Evolutionary conservation across 2,888 invertebrate genomes (phyloP), one percentile per base, ranked within the genome.

Genomic region (Lasius platythorax): DNA sequence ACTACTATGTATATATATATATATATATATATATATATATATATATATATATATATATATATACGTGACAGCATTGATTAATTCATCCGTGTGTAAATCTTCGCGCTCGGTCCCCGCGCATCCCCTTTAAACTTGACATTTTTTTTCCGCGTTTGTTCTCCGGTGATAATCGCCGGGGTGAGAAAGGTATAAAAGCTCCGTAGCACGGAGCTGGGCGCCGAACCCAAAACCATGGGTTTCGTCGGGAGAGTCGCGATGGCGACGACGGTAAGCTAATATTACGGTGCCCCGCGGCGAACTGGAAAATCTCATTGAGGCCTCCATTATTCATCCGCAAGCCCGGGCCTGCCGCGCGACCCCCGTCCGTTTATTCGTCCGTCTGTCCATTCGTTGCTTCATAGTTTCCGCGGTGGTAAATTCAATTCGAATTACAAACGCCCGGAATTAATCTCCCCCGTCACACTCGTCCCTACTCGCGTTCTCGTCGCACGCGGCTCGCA

Each of bases 231-330:
- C 70, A 33, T 43, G 78, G 40, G 61, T 67, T 78, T 74, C 87
- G 83, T 86, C 85, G 33, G 43, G n/a, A n/a, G 79, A 79, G 79
- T 79, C 73, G 78, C 87, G 90, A 89, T 91, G 92, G 91, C 89
- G 91, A 90, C 91, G 92, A 90, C 91, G 92, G 92, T 93, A 93
- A 94, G 94, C 94, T 94, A 95, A 95, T 95, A 95, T 95, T 93
- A 92, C 93, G 94, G 92, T 93, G 91, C 92, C 95, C 95, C 94
- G 94, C 93, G 93, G 95, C 93, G 95, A 93, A 90, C 92, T 94
- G 93, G 94, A 94, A 95, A 94, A 95, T 94, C 94, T 95, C 94
- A 95, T 95, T 94, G 93, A 91, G 93, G 93, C 92, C 94, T 94
- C 93, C 94, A 94, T 95, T 95, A 95, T 95, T 95, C 94, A 94